Evolutionary conservation across 2,888 invertebrate species (phyloP).

Genomic region (Platycheirus albimanus): DNA sequence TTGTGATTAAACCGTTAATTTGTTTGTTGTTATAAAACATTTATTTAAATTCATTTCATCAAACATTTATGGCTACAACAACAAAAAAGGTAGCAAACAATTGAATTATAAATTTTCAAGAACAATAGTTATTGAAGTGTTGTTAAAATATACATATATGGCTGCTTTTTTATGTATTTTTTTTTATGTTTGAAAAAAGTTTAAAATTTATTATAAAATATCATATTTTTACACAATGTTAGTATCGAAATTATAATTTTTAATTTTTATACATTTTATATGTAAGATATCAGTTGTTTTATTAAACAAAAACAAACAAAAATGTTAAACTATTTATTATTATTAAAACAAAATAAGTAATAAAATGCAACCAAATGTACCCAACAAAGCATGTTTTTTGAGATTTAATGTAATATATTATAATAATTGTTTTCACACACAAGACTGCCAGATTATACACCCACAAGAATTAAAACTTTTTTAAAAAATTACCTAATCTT

Average conservation of each 20-base stretch:
- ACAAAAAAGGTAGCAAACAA: not conserved
- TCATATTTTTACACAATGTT: slow-evolving; percentile 39
- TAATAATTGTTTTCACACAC: not conserved
- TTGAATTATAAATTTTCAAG: not conserved
- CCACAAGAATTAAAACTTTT: too few relatives aligned
- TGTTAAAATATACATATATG: slow-evolving; percentile 27
- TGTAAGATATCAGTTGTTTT: slow-evolving; percentile 12
- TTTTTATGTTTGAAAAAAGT: slow-evolving; percentile 15
- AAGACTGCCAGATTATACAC: slow-evolving; percentile 11
- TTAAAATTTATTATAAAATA: slow-evolving; percentile 18
- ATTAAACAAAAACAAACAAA: not conserved
- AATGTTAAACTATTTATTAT: slow-evolving; percentile 26
- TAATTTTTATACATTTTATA: slow-evolving; percentile 20
- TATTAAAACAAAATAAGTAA: not conserved
- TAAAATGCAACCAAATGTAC: slow-evolving; percentile 1
- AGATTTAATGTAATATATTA: not conserved
- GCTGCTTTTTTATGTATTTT: slow-evolving; percentile 12
- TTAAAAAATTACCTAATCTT: not conserved
- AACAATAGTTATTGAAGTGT: not conserved
- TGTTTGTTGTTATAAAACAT: slow-evolving; percentile 6
- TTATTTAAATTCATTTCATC: slow-evolving; percentile 26
- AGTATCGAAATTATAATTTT: slow-evolving; percentile 30
- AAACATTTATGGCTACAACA: too few relatives aligned
- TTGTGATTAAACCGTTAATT: slow-evolving; percentile 76
- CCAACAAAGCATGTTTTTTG: slow-evolving; percentile 2